Conservation (phyloP, 2,113 vertebrate species). For the Ivindomyrus marchei region DNA sequence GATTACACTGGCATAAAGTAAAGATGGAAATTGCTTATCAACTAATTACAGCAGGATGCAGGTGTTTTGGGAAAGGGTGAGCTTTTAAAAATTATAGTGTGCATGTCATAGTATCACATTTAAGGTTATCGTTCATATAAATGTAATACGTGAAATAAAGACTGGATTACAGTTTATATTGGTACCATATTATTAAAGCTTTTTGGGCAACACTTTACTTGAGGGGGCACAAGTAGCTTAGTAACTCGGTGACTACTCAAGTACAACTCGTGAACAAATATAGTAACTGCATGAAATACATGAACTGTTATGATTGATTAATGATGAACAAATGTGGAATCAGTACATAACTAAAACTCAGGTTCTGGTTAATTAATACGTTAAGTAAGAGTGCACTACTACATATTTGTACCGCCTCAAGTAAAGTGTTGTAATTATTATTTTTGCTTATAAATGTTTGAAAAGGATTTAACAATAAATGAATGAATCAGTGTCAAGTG, state of each 20-base stretch:
- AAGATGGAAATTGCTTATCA: neutral
- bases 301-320: neutral
- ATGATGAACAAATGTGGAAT: neutral
- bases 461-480: neutral
- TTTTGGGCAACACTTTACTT: neutral
- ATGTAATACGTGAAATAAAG: neutral
- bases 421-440: neutral
- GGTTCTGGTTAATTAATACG: neutral
- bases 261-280: neutral
- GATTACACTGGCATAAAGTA: neutral
- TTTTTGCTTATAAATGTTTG: neutral
- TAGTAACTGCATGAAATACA: neutral
- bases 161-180: neutral
- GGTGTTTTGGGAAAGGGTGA: neutral
- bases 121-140: neutral
- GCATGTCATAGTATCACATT: neutral
- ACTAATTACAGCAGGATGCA: neutral
- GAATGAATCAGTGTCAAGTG: neutral
- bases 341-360: neutral
- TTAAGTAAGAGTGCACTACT: neutral
- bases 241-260: neutral
- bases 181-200: neutral
- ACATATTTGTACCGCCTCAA: neutral
- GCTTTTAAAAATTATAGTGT: neutral
- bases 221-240: neutral